These are phyloP conservation scores for Ypsolopha sequella DNA, from an alignment of 2,888 invertebrate species.

Conservation along the genomic window DNA sequence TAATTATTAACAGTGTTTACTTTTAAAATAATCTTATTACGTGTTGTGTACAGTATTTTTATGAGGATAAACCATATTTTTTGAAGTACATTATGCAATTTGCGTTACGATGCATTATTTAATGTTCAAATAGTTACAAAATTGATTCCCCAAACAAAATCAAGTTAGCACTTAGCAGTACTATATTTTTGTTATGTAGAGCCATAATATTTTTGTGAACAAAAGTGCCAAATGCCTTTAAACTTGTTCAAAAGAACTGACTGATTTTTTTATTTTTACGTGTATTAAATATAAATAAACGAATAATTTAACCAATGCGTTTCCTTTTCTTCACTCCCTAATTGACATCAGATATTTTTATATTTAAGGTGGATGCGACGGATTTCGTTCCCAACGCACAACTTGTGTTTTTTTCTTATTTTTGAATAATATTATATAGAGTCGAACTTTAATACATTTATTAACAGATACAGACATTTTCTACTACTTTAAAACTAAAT, in stretches of 20 bases:
- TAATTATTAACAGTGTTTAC: background rate
- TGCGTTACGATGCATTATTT: background rate
- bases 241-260: slow-evolving; percentile 59
- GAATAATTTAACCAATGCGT: slow-evolving; percentile 21
- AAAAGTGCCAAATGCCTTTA: slow-evolving; percentile 63
- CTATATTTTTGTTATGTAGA: slow-evolving; percentile 16
- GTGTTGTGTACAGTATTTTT: background rate
- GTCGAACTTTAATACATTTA: too few relatives aligned
- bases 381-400: too few relatives aligned
- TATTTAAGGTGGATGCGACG: too few relatives aligned
- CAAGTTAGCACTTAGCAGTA: background rate
- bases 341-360: too few relatives aligned
- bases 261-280: slow-evolving; percentile 29
- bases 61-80: background rate
- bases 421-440: too few relatives aligned
- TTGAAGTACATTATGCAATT: background rate
- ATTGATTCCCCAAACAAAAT: background rate
- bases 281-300: slow-evolving; percentile 21
- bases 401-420: too few relatives aligned
- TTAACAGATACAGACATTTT: too few relatives aligned
- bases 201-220: slow-evolving; percentile 62
- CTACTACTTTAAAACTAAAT: too few relatives aligned
- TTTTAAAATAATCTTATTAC: background rate
- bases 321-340: too few relatives aligned
- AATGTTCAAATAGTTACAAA: background rate